These are phyloP conservation scores for Oreotrochilus melanogaster DNA, from an alignment of 2,113 vertebrate species.

Conservation along the genomic window DNA sequence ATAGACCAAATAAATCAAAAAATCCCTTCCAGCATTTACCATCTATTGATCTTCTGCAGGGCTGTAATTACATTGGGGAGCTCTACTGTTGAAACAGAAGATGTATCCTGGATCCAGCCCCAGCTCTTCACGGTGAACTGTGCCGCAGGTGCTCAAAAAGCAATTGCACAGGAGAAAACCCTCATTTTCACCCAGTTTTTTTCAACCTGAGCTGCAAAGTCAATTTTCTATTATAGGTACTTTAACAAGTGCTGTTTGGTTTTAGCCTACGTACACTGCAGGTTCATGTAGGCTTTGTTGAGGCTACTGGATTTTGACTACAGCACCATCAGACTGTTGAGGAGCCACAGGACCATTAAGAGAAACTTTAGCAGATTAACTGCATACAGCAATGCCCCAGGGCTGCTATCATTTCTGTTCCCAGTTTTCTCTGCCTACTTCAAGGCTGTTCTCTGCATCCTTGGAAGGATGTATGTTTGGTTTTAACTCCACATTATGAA, in stretches of 20 bases:
- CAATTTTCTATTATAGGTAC: background rate
- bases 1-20: constrained; percentile 52
- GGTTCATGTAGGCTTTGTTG: background rate
- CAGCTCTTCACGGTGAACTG: background rate
- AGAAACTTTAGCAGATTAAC: background rate
- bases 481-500: background rate
- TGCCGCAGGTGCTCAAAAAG: background rate
- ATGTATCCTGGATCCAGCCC: constrained; percentile 1
- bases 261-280: background rate
- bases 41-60: constrained; percentile 54
- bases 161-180: background rate
- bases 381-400: background rate
- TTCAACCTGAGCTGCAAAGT: background rate
- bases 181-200: background rate
- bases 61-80: constrained; percentile 57
- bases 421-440: background rate
- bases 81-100: background rate
- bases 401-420: background rate
- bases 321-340: background rate
- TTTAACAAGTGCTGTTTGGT: background rate
- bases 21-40: constrained; percentile 45
- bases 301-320: background rate
- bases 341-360: background rate
- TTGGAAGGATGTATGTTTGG: background rate
- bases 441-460: background rate